A percentile compares a stretch with the other conserved stretches of the same genome.
Conservation (phyloP, 2,888 invertebrate genomes). For the Idaea straminata region DNA sequence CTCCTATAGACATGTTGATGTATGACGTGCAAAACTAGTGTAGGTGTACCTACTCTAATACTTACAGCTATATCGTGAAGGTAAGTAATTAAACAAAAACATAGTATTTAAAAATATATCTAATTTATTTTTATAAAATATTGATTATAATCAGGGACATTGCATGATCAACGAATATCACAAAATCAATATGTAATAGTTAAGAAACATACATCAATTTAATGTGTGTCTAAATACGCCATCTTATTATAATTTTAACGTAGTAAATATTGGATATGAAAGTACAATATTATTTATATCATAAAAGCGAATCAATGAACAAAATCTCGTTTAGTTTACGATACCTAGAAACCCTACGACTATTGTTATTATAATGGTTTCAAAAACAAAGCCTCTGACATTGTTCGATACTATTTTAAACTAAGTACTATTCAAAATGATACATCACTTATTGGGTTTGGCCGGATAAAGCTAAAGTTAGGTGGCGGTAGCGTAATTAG, state of each 20-base stretch:
- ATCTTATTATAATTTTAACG: not conserved
- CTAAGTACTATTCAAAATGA: not conserved
- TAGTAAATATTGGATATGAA: constrained; percentile 6
- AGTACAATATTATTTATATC: constrained; percentile 13
- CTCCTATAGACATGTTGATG: not conserved
- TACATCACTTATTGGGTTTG: not conserved
- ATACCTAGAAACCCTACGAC: constrained; percentile 11
- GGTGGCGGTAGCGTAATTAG: too few species aligned
- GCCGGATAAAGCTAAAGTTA: too few species aligned
- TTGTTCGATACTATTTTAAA: not conserved
- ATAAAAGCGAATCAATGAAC: constrained; percentile 13
- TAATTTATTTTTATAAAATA: constrained; percentile 55
- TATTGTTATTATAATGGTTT: constrained; percentile 8
- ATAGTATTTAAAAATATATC: constrained; percentile 40
- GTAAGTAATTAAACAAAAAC: constrained; percentile 15
- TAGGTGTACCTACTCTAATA: not conserved
- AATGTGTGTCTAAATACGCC: constrained; percentile 15
- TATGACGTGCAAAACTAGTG: not conserved
- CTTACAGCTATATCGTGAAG: not conserved
- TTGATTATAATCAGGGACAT: constrained; percentile 57
- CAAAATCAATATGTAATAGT: constrained; percentile 43
- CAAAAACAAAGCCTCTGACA: constrained; percentile 27
- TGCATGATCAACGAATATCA: constrained; percentile 61
- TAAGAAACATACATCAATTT: constrained; percentile 33
- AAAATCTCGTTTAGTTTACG: constrained; percentile 19